phyloP scores from a whole-genome alignment of 2,797 vertebrate genomes.

The Sebastes taczanowskii region DNA sequence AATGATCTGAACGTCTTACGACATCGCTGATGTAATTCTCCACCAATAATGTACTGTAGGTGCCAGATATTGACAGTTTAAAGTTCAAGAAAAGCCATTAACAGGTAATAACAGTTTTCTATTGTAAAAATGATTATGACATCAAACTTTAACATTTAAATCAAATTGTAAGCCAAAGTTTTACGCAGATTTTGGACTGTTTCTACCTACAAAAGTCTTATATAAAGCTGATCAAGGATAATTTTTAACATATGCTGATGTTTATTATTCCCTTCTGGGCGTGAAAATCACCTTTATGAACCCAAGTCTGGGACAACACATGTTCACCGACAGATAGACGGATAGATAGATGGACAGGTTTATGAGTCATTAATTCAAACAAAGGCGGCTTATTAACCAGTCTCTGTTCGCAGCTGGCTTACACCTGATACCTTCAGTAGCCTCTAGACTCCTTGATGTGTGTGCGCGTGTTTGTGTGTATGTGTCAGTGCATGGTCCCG shows the following conservation, averaged over 20 bases:
- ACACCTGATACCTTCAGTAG: conserved; percentile 75
- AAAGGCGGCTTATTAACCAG: conserved; percentile 78
- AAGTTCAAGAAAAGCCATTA: neutral
- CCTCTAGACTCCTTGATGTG: conserved; percentile 57
- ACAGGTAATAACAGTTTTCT: neutral
- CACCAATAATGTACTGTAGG: neutral
- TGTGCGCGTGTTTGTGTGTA: neutral
- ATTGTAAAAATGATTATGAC: neutral
- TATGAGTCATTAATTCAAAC: conserved; percentile 79
- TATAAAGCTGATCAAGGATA: neutral
- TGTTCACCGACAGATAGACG: conserved; percentile 39
- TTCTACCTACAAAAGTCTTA: neutral
- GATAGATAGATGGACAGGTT: conserved; percentile 55
- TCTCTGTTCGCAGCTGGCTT: conserved; percentile 73
- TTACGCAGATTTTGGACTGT: neutral
- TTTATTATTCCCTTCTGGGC: conserved; percentile 7
- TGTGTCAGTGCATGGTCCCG: neutral
- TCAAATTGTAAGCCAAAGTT: neutral
- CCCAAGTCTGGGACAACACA: conserved; percentile 26
- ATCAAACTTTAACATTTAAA: neutral
- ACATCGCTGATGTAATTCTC: conserved; percentile 10
- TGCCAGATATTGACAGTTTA: neutral
- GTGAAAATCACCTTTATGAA: conserved; percentile 25
- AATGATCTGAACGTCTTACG: conserved; percentile 4
- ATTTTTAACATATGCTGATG: neutral